Conservation (phyloP, 2,113 vertebrate species). For the Aspidoscelis tigris region DNA sequence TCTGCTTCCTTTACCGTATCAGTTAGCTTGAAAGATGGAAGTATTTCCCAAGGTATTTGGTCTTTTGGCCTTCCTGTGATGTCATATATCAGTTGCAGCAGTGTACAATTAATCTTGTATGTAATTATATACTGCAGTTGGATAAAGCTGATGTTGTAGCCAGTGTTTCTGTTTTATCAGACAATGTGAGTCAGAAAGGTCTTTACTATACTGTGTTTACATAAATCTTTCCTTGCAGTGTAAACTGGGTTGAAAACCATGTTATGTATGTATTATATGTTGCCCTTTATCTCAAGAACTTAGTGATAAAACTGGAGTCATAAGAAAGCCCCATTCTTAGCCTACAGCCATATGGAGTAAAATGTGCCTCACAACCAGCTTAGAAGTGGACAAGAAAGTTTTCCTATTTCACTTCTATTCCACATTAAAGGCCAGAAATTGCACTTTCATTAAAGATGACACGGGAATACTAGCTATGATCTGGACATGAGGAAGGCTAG, state of each 20-base stretch:
- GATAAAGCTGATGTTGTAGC: background rate
- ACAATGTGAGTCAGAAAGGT: background rate
- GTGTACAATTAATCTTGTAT: background rate
- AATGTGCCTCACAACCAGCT: no score
- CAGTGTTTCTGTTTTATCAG: background rate
- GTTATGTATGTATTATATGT: no score
- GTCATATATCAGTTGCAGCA: background rate
- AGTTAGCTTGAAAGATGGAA: background rate
- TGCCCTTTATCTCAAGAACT: no score
- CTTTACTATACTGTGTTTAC: background rate
- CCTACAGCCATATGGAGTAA: no score
- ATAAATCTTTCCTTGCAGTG: background rate
- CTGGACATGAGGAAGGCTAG: no score
- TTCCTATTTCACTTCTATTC: no score
- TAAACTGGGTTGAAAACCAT: background rate
- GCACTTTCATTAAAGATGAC: no score
- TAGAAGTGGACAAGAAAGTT: no score
- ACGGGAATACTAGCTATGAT: no score
- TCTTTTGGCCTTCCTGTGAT: background rate
- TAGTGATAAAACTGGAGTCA: no score
- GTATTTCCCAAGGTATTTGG: conserved; percentile 1
- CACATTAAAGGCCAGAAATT: no score
- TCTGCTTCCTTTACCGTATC: background rate
- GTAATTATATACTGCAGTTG: background rate
- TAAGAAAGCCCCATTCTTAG: no score